Evolutionary conservation across 2,888 invertebrate genomes (phyloP), one percentile per base, ranked within the genome.

Genomic region (Tuberolachnus salignus): DNA sequence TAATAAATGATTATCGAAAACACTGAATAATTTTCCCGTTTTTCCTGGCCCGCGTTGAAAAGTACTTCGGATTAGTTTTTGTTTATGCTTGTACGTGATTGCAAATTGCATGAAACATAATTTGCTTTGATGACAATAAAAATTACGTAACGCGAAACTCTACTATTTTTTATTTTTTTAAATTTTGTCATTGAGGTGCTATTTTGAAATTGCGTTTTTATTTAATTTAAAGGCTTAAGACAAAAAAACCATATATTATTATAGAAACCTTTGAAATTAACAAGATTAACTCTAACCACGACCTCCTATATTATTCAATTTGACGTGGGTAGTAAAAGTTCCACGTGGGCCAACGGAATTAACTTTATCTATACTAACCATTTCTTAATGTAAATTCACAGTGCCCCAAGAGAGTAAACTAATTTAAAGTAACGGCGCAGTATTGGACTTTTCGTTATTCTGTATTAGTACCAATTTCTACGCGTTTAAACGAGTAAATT

Each of bases 391-490:
- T 61, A 19, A 61, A 49, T 34, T 1, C 46, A n/a, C n/a, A 34
- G 26, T 46, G 9, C 23, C 71, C 71, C 71, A 59, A 1, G 72
- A 72, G 72, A 14, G 55, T 57, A 42, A 16, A 57, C 42, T 49
- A 72, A 72, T 72, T 72, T 72, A 49, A 59, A 72, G 49, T 49
- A 72, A 72, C 34, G 19, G 59, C 10, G 16, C 26, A 10, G 19
- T 49, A 14, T 19, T 34, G 59, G 49, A 72, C 49, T 46, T 61
- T 61, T 61, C 19, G 2, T 61, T 59, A n/a, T 49, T 71, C 6
- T 49, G 49, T 1, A 11, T 16, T 23, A 34, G 3, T 34, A 34
- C 34, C 34, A 4, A 4, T 34, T 4, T 34, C 42, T 51, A 53
- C 16, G 34, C 6, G 6, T 42, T 19, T 16, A 42, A 55, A 49